These are phyloP conservation scores for Cephus spinipes DNA, from an alignment of 2,888 invertebrate species.

Conservation along the genomic window DNA sequence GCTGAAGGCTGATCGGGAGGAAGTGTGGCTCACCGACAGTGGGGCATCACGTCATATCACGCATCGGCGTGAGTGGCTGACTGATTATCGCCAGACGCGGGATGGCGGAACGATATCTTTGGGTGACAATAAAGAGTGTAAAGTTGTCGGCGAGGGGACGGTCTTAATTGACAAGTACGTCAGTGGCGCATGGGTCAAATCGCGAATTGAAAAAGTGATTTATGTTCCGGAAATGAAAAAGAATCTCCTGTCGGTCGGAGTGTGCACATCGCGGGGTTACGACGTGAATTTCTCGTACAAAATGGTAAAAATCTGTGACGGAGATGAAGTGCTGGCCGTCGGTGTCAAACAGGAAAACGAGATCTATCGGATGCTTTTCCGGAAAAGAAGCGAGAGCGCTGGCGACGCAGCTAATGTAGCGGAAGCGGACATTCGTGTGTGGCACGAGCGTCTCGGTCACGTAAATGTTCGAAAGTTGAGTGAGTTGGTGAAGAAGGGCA, in stretches of 20 bases:
- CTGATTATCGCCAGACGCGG: background rate
- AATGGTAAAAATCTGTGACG: constrained; percentile 3
- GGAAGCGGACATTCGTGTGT: constrained; percentile 21
- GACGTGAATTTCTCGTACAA: constrained; percentile 16
- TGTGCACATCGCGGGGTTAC: constrained; percentile 17
- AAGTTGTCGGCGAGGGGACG: constrained; percentile 16
- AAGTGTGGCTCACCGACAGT: too few species aligned
- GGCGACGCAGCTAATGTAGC: constrained; percentile 23
- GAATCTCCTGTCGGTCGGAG: constrained; percentile 32
- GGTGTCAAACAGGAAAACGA: constrained; percentile 19
- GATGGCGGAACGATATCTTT: constrained; percentile 4
- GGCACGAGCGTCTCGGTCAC: constrained; percentile 36
- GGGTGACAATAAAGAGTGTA: constrained; percentile 6
- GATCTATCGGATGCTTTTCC: constrained; percentile 20
- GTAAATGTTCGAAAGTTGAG: constrained; percentile 25
- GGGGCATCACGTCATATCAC: too few species aligned
- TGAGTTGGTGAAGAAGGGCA: constrained; percentile 22
- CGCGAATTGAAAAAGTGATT: constrained; percentile 26
- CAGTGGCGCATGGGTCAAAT: constrained; percentile 10
- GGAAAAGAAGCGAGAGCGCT: background rate
- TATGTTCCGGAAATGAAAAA: constrained; percentile 29
- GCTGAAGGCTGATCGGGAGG: too few species aligned
- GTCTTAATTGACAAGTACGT: constrained; percentile 20
- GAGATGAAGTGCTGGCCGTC: constrained; percentile 8
- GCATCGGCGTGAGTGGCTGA: too few species aligned